Conservation (phyloP, 2,113 vertebrate genomes). For the Pipa parva region DNA sequence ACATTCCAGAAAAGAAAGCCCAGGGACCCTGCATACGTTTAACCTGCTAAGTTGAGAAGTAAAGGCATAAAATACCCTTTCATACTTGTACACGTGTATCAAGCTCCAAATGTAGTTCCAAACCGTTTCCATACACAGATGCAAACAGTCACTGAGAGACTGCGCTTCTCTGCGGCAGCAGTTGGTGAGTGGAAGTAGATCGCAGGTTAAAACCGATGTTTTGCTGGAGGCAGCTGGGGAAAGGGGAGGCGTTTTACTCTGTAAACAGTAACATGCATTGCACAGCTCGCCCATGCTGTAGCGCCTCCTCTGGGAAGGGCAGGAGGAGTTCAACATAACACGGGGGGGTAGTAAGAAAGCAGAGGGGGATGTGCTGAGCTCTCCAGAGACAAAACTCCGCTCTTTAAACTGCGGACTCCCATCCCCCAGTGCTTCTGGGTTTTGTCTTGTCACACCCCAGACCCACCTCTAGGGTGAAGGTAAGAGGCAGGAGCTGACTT, state of each 20-base stretch:
- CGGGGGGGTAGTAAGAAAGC: constrained; percentile 17
- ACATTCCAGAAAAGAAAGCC: too few species aligned
- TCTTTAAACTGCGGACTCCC: constrained; percentile 8
- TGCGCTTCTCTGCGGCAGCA: too few species aligned
- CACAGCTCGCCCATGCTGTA: neutral
- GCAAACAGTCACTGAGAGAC: too few species aligned
- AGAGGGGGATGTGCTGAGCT: neutral
- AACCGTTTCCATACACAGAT: too few species aligned
- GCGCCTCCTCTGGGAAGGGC: constrained; percentile 22
- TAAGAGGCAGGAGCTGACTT: neutral
- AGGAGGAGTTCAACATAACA: constrained; percentile 16
- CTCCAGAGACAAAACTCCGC: neutral
- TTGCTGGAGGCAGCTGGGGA: neutral
- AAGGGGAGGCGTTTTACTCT: neutral
- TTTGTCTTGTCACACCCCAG: constrained; percentile 15
- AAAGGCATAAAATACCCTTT: too few species aligned
- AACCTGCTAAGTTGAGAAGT: too few species aligned
- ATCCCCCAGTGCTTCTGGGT: constrained; percentile 12
- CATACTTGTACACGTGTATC: too few species aligned
- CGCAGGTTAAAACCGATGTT: too few species aligned
- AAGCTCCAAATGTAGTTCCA: too few species aligned
- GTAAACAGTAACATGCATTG: too few species aligned
- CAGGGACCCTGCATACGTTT: too few species aligned
- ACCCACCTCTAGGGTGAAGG: constrained; percentile 19
- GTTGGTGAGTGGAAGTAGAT: too few species aligned